phyloP scores from a whole-genome alignment of 2,797 vertebrate genomes.

The Arnoldichthys spilopterus region DNA sequence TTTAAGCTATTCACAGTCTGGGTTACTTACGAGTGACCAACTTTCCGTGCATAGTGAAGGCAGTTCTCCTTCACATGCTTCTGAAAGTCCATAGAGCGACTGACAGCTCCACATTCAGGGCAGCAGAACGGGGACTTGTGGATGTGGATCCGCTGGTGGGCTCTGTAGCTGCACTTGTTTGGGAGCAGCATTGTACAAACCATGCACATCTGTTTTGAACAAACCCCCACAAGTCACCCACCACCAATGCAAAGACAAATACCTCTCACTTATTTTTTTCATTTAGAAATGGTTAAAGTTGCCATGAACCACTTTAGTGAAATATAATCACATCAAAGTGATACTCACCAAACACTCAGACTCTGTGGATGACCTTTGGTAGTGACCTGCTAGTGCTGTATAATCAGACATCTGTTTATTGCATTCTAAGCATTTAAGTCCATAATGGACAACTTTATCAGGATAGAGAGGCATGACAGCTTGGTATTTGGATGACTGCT shows the following conservation, averaged over 20 bases:
- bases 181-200: conserved; percentile 95
- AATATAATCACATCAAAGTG: not conserved
- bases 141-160: conserved; percentile 91
- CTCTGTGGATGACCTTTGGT: conserved; percentile 88
- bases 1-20: not conserved
- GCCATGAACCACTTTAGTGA: not conserved
- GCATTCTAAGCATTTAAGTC: conserved; percentile 91
- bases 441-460: conserved; percentile 84
- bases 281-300: not conserved
- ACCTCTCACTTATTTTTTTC: not conserved
- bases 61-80: conserved; percentile 96
- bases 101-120: conserved; percentile 91
- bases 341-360: conserved; percentile 88
- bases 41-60: conserved; percentile 94
- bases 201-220: conserved; percentile 82
- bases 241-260: not conserved
- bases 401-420: conserved; percentile 89
- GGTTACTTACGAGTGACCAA: conserved; percentile 90
- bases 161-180: conserved; percentile 93
- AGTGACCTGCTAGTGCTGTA: conserved; percentile 89
- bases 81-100: conserved; percentile 92
- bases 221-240: not conserved
- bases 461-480: conserved; percentile 89
- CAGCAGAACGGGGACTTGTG: conserved; percentile 96
- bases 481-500: conserved; percentile 61